Conservation (phyloP, 1,140 invertebrate species). For the Lepidotrigona ventralis region DNA sequence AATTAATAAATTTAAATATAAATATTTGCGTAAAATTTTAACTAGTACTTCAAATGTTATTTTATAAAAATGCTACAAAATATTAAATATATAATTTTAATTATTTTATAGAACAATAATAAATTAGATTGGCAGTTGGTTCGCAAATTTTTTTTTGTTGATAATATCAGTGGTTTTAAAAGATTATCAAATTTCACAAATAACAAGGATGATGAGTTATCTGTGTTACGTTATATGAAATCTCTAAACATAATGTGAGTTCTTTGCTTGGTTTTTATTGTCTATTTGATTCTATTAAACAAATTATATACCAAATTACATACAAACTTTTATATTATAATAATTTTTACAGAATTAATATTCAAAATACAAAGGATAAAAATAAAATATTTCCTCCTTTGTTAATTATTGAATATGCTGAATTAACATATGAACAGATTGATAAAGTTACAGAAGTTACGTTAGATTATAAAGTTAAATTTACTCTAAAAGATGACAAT, state of each 20-base stretch:
- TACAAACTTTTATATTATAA: background rate
- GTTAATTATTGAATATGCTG: constrained; percentile 81
- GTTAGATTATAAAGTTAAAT: constrained; percentile 82
- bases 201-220: constrained; percentile 51
- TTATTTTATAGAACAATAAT: constrained; percentile 36
- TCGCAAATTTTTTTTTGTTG: constrained; percentile 85
- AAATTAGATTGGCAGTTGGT: constrained; percentile 83
- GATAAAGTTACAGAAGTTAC: constrained; percentile 75
- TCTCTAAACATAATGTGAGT: constrained; percentile 76
- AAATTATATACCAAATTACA: constrained; percentile 1
- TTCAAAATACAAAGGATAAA: constrained; percentile 77
- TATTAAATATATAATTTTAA: background rate
- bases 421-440: constrained; percentile 79
- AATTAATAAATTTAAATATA: constrained; percentile 8
- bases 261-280: background rate
- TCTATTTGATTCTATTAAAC: background rate
- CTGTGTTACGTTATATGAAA: constrained; percentile 75
- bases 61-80: constrained; percentile 15
- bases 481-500: constrained; percentile 79
- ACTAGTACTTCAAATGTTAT: background rate
- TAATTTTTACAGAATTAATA: constrained; percentile 76
- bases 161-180: constrained; percentile 79
- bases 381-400: constrained; percentile 83
- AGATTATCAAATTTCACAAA: constrained; percentile 62
- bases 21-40: constrained; percentile 24